Evolutionary conservation across 2,888 invertebrate genomes (phyloP).

Genomic region (Petrolisthes cinctipes): DNA sequence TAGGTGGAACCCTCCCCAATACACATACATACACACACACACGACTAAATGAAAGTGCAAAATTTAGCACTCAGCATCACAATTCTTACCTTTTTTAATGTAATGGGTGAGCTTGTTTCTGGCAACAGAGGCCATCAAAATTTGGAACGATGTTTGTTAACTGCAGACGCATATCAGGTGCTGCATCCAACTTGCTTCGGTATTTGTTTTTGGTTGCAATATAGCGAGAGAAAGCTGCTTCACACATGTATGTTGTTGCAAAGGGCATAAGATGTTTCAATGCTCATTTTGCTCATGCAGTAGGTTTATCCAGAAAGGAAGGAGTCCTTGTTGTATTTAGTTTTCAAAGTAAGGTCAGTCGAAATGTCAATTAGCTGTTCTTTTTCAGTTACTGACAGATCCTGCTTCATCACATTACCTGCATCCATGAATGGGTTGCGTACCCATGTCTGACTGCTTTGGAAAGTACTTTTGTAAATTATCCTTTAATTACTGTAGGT

Average conservation of each 20-base stretch:
- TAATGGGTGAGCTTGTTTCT: neutral
- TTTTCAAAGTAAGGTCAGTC: constrained; percentile 27
- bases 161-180: constrained; percentile 43
- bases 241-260: constrained; percentile 20
- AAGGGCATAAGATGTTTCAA: constrained; percentile 24
- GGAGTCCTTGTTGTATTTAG: constrained; percentile 11
- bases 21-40: constrained; percentile 29
- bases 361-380: constrained; percentile 39
- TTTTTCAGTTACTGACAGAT: constrained; percentile 39
- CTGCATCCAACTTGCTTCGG: constrained; percentile 33
- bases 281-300: constrained; percentile 25
- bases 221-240: constrained; percentile 17
- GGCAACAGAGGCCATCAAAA: constrained; percentile 35
- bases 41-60: constrained; percentile 14
- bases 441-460: neutral
- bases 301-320: constrained; percentile 33
- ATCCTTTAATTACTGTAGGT: neutral
- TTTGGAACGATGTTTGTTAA: constrained; percentile 39
- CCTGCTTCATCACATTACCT: constrained; percentile 29
- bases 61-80: constrained; percentile 23
- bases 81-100: constrained; percentile 7
- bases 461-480: neutral
- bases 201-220: constrained; percentile 25
- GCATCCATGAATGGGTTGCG: constrained; percentile 8
- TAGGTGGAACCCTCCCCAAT: neutral